These are phyloP conservation scores for Nematopogon swammerdamellus DNA, from an alignment of 2,888 invertebrate species.

Conservation along the genomic window DNA sequence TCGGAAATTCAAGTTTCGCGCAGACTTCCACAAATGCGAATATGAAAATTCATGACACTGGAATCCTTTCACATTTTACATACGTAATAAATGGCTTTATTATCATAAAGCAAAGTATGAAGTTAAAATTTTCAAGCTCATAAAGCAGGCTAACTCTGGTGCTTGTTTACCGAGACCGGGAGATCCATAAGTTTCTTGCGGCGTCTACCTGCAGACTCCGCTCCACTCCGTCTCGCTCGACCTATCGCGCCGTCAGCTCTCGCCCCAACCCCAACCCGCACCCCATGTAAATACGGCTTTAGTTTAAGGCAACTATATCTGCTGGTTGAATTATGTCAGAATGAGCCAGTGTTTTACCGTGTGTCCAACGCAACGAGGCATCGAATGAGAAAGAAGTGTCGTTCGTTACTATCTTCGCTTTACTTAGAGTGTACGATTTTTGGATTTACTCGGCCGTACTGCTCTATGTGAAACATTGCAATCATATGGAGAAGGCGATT, in stretches of 20 bases:
- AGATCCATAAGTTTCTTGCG: background rate
- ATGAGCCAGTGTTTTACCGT: background rate
- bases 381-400: too few relatives aligned
- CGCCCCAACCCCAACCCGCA: too few relatives aligned
- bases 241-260: too few relatives aligned
- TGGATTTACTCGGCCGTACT: too few relatives aligned
- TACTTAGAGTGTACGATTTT: too few relatives aligned
- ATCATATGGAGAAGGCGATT: too few relatives aligned
- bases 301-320: background rate
- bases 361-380: too few relatives aligned
- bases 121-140: constrained; percentile 24
- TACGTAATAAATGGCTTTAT: constrained; percentile 36
- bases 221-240: background rate
- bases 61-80: constrained; percentile 17
- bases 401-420: too few relatives aligned
- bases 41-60: background rate
- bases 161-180: background rate
- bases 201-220: background rate
- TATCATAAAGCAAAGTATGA: constrained; percentile 27
- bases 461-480: too few relatives aligned
- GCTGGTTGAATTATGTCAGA: background rate
- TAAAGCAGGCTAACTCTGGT: constrained; percentile 18
- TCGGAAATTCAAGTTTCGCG: background rate
- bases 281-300: background rate
- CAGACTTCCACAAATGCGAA: background rate